Base-by-base conservation (phyloP, 2,113 vertebrate species). In the Sander lucioperca region DNA sequence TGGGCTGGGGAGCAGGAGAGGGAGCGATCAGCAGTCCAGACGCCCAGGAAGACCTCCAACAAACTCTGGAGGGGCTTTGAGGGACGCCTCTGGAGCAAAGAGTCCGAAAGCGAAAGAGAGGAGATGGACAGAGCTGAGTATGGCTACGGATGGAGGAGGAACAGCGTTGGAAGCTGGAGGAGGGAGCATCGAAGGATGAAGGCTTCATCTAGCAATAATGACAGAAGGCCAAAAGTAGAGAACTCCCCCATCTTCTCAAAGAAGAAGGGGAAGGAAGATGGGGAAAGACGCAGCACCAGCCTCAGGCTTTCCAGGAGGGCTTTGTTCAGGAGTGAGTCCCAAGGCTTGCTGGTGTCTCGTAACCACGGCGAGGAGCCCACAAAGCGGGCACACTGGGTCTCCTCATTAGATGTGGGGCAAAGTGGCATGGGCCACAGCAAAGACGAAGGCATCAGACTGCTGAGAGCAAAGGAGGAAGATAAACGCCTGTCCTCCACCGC, bases 341-440 rank as follows among this genome's bases (percentile, higher is more conserved):
- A 96, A 85, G 95, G 95, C 47, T 78, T 95, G 77, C 89, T 96
- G 64, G 92, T 94, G 50, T 90, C 94, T 47, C 85, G 62, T 59
- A 83, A 89, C 68, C 51, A 88, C 67, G 86, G 85, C 3, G 91
- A 95, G 51, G 87, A 88, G 76, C 82, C 77, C 23, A 72, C 88
- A 23, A 92, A 87, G 70, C 82, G 82, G 33, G 85, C 90, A 33
- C 95, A 94, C 70, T 96, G 96, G 96, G 91, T 94, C 0, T 96
- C 96, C 9, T 96, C 96, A 0, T 89, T 96, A 56, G 96, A 96
- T 30, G 95, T 96, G 19, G 93, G 92, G 11, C 87, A 86, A n/a
- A 82, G 91, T 1, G 82, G 88, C 18, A 77, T 82, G 70, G 86
- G 85, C 50, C 39, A 82, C 27, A 56, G 71, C 77, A 88, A 82